Conservation (phyloP, 2,797 vertebrate species). For the Mus caroli region DNA sequence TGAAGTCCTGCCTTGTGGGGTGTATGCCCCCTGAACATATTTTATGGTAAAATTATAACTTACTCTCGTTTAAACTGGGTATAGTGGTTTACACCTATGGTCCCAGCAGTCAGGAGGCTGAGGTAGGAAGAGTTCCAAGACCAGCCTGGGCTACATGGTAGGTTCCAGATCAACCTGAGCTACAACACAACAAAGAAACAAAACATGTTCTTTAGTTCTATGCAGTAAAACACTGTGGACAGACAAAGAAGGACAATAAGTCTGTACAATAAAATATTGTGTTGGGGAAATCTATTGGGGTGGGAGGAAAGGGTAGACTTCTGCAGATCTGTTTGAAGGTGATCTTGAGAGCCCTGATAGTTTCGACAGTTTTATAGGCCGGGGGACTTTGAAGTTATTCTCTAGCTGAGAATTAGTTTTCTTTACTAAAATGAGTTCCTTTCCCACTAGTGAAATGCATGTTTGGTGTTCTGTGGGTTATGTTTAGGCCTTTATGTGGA, state of each 20-base stretch:
- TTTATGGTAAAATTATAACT: background rate
- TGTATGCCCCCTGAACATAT: background rate
- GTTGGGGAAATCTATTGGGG: background rate
- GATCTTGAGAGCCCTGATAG: background rate
- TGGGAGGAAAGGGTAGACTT: background rate
- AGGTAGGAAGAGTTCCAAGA: background rate
- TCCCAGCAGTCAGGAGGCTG: background rate
- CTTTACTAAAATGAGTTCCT: background rate
- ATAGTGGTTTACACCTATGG: background rate
- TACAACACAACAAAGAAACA: background rate
- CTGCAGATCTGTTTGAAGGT: background rate
- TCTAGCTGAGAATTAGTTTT: background rate
- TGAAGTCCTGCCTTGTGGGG: background rate
- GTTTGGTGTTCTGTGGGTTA: background rate
- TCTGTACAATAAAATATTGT: background rate
- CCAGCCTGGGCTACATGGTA: background rate
- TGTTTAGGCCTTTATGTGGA: background rate
- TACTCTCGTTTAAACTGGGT: background rate
- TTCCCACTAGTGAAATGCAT: background rate
- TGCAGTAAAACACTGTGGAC: background rate
- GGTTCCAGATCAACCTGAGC: background rate
- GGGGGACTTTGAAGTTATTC: background rate
- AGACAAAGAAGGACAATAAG: background rate
- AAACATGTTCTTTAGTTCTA: background rate
- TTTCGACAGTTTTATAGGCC: background rate